Evolutionary conservation across 2,113 vertebrate species (phyloP), one percentile per base, ranked within the genome.

Genomic region (Motacilla tschutschensis): DNA sequence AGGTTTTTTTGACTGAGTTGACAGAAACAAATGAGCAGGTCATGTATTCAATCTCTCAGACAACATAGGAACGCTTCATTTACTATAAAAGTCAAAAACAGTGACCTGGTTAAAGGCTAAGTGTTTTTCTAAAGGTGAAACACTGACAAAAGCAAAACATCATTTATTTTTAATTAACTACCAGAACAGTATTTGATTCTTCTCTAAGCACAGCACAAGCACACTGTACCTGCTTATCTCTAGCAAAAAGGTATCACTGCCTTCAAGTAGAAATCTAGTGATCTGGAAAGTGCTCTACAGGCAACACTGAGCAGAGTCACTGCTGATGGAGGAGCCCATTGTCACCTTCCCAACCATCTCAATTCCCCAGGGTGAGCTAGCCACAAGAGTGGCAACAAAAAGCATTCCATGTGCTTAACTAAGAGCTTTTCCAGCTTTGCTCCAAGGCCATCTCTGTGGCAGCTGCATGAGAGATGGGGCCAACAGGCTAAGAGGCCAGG

Each of bases 161-260:
- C 25, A 78, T 88, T 80, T 91, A 87, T 82, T 93, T 91, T 91
- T 90, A 92, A 92, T 82, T 89, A 92, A 64, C 64, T 85, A 74
- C 36, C n/a, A 77, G 83, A 79, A 66, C 4, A 21, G 10, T 90
- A 73, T 84, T 84, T 91, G 48, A 74, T 51, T 90, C 36, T 82
- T 58, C 71, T 79, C 47, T 33, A 59, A 63, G 36, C 26, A 58
- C 15, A 59, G 19, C 48, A 82, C 25, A 81, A 60, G 46, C 29
- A 40, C 22, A 47, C 59, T 73, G 6, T 48, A 51, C 4, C 33
- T 85, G 31, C 31, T 70, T 33, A 77, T 40, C 51, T 81, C 58
- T 35, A 62, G 43, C 26, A 78, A 62, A 73, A 81, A 69, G 29
- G 6, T 43, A 71, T 59, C 29, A 22, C 14, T 17, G 4, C 14